Base-by-base conservation (phyloP, 2,888 invertebrate species). In the Mimumesa dahlbomi region DNA sequence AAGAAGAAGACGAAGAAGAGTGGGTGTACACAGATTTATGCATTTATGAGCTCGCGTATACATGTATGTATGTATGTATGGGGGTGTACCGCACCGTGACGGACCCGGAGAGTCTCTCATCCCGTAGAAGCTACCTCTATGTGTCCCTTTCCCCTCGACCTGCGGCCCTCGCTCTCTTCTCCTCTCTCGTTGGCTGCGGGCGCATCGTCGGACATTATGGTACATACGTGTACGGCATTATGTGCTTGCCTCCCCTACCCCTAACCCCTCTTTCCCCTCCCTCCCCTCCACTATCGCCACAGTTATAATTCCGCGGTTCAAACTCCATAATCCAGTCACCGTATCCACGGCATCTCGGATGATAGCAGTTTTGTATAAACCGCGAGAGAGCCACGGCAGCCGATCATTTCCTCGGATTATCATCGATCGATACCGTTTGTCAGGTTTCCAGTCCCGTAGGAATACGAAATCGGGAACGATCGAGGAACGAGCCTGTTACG, bases 291-390 rank as follows among this genome's bases (percentile, higher is more conserved):
- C 62, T 72, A 67, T 68, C 74, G 43, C 57, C 67, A 62, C 77
- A 73, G 81, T 83, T 84, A 79, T 83, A 85, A 87, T 86, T 83
- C 81, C 83, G 79, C 81, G 82, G 77, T 83, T 80, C 82, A 82
- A 85, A 85, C 84, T 84, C 86, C 84, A 83, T 86, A 86, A 85
- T 86, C 84, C 84, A 85, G 84, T 85, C 83, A 82, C 81, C 81
- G 81, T 83, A 80, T 78, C 77, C 81, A 64, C 61, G 64, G 74
- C 73, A 72, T 70, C 80, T 66, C 38, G 31, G 52, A 50, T 68
- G 61, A 65, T 69, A 64, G 66, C 64, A 25, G 52, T 59, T 83
- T 85, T 85, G n/a, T 82, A 75, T 82, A 82, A 82, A 82, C 52
- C 25, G 25, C 7, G 25, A n/a, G n/a, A n/a, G 46, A 59, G 69